Base-by-base conservation (phyloP, 2,888 invertebrate genomes). In the Caenorhabditis panamensis region DNA sequence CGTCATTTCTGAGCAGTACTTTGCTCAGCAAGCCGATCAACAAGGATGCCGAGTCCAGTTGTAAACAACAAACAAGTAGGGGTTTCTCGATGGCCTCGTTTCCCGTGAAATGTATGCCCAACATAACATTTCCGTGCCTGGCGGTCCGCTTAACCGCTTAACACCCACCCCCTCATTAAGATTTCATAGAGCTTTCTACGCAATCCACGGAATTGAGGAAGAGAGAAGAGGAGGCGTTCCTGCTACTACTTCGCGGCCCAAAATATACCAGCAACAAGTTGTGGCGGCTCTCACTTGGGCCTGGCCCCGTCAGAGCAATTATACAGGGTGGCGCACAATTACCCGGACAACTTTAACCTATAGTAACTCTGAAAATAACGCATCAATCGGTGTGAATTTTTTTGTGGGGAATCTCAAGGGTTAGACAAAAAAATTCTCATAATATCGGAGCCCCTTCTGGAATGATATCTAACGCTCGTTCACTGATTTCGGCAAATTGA, bases 11-110 rank as follows among this genome's bases (percentile, higher is more conserved):
- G 20, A 31, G 26, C 18, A 51, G 59, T 61, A 59, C 68, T 59
- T 69, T 53, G 69, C 37, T 69, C 61, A 41, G n/a, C 24, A 20
- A 51, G 49, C 58, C 56, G 54, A 59, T 51, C 64, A 64, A 64
- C 58, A 64, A 62, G 18, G 22, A 31, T 26, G 36, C 24, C 28
- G 54, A 13, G 36, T 31, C 26, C 44, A 20, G 64, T 51, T 64
- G 64, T 73, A 73, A 73, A 73, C 63, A 73, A 73, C 49, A 73
- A 73, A 73, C 73, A 73, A 64, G 73, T 64, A 47, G n/a, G 58
- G 41, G 37, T 37, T 47, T 28, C n/a, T n/a, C 16, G 4, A 28
- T 24, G 31, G n/a, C 16, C 41, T 47, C 47, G 2, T 47, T 41
- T 13, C 41, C 41, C 18, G 20, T 5, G 47, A 47, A 31, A 31